Evolutionary conservation across 2,113 vertebrate genomes (phyloP), one percentile per base, ranked within the genome.

Genomic region (Centropus bengalensis): DNA sequence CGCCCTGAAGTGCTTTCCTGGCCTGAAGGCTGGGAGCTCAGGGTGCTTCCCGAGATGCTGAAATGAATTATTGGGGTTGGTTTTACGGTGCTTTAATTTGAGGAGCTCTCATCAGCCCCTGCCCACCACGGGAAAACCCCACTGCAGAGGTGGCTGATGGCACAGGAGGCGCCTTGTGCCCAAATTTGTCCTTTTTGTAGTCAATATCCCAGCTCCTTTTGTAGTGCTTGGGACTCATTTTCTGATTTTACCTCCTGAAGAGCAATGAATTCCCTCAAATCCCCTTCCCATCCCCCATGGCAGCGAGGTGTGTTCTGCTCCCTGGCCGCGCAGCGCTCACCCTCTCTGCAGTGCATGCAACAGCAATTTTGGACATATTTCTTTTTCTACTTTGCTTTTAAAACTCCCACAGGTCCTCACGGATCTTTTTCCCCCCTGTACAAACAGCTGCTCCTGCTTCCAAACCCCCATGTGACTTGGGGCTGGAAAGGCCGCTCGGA

Each of bases 391-490:
- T 17, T 11, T 19, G 9, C 15, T 68, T 80, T 58, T 11, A 59
- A 40, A 30, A 45, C 7, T 47, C 26, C 58, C 16, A 1, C 0
- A 17, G 2, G 7, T 30, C 55, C 36, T 36, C 73, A 12, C 1
- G 15, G 24, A 58, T 47, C 44, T 38, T 58, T 47, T 38, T 38
- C 36, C 47, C 32, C 26, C 24, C 28, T 1, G 1, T 16, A n/a
- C 56, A 5, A 42, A 75, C 18, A 1, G 2, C 62, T 2, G 1
- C 30, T 30, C 33, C 68, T 7, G 3, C 71, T 74, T 24, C 45
- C 14, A 40, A 55, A 19, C 58, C 4, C 0, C 71, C 26, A 5
- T 2, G 3, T 32, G 77, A 86, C 76, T 17, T 0, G 13, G 70
- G 58, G 55, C 2, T 94, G 76, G 8, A 49, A 59, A 33, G 36